Conservation (phyloP, 37 sponge, comb jelly and placozoan species). For the Spongia lamella region DNA sequence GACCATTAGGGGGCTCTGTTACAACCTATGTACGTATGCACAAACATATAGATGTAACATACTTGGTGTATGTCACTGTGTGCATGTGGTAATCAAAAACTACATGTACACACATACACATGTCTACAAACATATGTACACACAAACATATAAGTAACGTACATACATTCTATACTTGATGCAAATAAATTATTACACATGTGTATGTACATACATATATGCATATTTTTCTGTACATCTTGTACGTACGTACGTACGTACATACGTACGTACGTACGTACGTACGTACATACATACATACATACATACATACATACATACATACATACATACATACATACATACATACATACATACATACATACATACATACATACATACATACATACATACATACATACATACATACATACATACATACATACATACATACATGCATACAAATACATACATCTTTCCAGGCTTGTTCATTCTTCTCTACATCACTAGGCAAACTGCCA, state of each 20-base stretch:
- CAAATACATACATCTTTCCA: slow-evolving; percentile 83
- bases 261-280: slow-evolving; percentile 16
- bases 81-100: no score
- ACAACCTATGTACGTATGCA: slow-evolving; percentile 67
- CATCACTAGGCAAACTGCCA: slow-evolving; percentile 87
- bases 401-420: no score
- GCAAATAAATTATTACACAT: no score
- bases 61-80: no score
- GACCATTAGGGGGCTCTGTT: slow-evolving; percentile 98
- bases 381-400: no score
- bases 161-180: no score
- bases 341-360: no score
- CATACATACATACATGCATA: no score
- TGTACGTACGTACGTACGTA: not conserved
- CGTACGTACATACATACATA: slow-evolving; percentile 15
- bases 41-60: no score
- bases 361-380: no score
- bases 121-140: no score
- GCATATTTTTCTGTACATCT: not conserved
- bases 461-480: slow-evolving; percentile 77
- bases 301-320: slow-evolving; percentile 22
- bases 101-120: slow-evolving; percentile 14
- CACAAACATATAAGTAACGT: no score
- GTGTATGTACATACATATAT: not conserved
- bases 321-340: slow-evolving; percentile 8